Conservation (phyloP, 2,888 invertebrate genomes). For the Conus canariensis region DNA sequence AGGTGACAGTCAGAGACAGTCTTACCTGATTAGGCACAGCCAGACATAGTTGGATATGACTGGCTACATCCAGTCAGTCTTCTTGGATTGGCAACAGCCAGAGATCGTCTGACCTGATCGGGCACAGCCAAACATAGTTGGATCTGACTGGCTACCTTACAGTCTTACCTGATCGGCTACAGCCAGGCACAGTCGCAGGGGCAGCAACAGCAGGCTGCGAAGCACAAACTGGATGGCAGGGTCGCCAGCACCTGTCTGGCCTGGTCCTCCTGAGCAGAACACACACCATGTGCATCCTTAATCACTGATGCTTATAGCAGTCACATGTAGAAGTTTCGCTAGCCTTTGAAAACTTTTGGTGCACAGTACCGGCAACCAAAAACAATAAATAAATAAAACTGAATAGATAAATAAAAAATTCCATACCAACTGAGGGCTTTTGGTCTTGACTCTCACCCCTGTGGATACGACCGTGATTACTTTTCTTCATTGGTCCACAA, state of each 20-base stretch:
- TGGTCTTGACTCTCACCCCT: no score
- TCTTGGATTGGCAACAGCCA: constrained; percentile 59
- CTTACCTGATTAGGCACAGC: no score
- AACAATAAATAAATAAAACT: no score
- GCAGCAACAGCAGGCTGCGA: constrained; percentile 67
- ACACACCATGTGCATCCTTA: constrained; percentile 23
- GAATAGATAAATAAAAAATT: no score
- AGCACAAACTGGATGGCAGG: constrained; percentile 70
- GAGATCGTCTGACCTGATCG: constrained; percentile 67
- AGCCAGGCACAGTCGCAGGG: constrained; percentile 66
- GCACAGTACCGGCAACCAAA: background rate
- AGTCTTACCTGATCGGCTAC: constrained; percentile 66
- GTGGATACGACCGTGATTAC: background rate
- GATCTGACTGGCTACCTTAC: constrained; percentile 54
- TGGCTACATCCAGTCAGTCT: no score
- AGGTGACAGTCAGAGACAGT: no score
- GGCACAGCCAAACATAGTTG: constrained; percentile 65
- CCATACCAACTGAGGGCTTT: no score
- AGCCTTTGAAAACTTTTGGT: no score
- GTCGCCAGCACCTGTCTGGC: constrained; percentile 38
- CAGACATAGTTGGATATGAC: no score
- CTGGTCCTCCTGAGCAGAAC: constrained; percentile 42
- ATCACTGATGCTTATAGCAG: no score
- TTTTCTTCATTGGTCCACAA: background rate
- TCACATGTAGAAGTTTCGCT: no score